phyloP scores from a whole-genome alignment of 1,140 invertebrate genomes.

The Platyura marginata region DNA sequence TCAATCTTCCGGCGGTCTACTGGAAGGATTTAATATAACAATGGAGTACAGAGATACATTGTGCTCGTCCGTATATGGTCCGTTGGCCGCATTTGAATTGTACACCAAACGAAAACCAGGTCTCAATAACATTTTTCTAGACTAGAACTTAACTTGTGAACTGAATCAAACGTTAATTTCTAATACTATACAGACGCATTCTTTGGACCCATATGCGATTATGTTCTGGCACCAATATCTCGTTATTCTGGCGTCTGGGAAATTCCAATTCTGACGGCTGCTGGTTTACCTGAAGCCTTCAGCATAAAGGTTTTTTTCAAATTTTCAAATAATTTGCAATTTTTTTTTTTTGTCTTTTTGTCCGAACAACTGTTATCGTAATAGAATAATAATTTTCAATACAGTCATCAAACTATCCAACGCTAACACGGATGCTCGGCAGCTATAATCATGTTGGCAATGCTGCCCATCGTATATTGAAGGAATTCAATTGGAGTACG shows the following conservation, averaged over 20 bases:
- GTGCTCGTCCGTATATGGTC: conserved; percentile 62
- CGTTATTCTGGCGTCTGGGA: conserved; percentile 75
- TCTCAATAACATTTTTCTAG: too few relatives aligned
- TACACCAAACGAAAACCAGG: conserved; percentile 46
- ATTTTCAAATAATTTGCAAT: neutral
- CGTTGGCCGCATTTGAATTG: conserved; percentile 61
- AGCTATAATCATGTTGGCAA: conserved; percentile 55
- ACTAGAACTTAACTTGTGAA: too few relatives aligned
- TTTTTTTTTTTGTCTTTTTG: neutral
- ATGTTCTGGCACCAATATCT: conserved; percentile 76
- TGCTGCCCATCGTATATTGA: conserved; percentile 45
- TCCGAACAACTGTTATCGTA: neutral
- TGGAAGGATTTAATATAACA: conserved; percentile 45
- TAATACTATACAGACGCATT: conserved; percentile 49
- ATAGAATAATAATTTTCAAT: neutral
- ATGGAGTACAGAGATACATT: conserved; percentile 51
- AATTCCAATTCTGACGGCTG: conserved; percentile 71
- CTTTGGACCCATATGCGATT: conserved; percentile 80
- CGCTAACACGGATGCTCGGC: conserved; percentile 72
- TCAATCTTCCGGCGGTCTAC: conserved; percentile 30
- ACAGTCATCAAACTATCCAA: conserved; percentile 34
- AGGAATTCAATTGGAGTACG: conserved; percentile 46
- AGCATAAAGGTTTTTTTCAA: conserved; percentile 31
- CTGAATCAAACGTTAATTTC: conserved; percentile 6
- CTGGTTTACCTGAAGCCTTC: conserved; percentile 66